Evolutionary conservation across 2,113 vertebrate genomes (phyloP), one percentile per base, ranked within the genome.

Genomic region (Podiceps cristatus): DNA sequence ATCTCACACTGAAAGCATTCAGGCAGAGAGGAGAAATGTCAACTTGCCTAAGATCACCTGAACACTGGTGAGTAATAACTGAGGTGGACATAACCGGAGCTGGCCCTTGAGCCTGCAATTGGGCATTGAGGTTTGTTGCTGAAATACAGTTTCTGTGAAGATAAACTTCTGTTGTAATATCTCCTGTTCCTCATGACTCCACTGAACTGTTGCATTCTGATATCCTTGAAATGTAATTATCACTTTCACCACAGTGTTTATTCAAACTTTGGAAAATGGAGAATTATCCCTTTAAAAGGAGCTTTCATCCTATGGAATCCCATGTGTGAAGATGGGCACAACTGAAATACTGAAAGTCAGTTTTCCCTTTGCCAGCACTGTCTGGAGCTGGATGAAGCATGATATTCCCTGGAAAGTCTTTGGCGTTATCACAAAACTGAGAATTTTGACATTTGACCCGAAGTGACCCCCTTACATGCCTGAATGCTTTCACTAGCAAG

Each of bases 391-490:
- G n/a, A 63, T 47, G 40, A 82, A 33, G 14, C 15, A 29, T 8
- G 1, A 18, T 37, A 78, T 31, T 60, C 56, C 85, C 11, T 71
- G 14, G 27, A 75, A 81, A 87, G 16, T 23, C 35, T 82, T 81
- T 4, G 2, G 5, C 49, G 40, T 33, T 85, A 45, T 53, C 18
- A 15, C 7, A 81, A 74, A 90, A 52, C 13, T 5, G 7, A 64
- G 40, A 74, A 31, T 71, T 93, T 81, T 69, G 64, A 10, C 45
- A 58, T 85, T 63, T 63, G 63, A 77, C 16, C 14, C 44, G 3
- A 5, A 62, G 12, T 62, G 24, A 29, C 4, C 2, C 9, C 15
- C 20, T 27, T 18, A 19, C 29, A 40, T 0, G 1, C 11, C 56
- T 63, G 15, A 81, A 28, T 18, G n/a, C 6, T 64, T 92, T 40